These are phyloP conservation scores for Dusona sp. DNA, from an alignment of 2,888 invertebrate genomes.

Conservation along the genomic window DNA sequence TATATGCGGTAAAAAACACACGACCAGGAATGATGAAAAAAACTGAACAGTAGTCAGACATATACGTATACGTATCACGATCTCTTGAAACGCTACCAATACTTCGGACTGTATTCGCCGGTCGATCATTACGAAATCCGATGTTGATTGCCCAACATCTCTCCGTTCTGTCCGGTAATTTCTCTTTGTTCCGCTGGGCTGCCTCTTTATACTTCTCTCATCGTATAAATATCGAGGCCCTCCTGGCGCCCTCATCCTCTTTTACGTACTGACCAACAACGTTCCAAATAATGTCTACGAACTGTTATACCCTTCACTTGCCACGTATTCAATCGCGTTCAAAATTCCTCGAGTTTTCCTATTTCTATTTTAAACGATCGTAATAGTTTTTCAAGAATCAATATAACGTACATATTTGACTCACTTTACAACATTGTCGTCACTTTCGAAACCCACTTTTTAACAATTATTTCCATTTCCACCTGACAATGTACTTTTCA, in stretches of 20 bases:
- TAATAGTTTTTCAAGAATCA: neutral
- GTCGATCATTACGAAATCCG: slow-evolving; percentile 76
- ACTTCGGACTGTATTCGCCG: slow-evolving; percentile 59
- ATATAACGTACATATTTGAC: neutral
- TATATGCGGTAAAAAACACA: slow-evolving; percentile 20
- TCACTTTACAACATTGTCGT: neutral
- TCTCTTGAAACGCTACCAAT: slow-evolving; percentile 42
- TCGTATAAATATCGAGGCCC: slow-evolving; percentile 22
- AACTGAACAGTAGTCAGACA: slow-evolving; percentile 11
- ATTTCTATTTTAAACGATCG: slow-evolving; percentile 6
- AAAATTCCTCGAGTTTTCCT: slow-evolving; percentile 6
- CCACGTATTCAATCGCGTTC: neutral
- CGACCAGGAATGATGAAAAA: slow-evolving; percentile 21
- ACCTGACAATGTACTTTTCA: neutral
- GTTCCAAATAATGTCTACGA: slow-evolving; percentile 33
- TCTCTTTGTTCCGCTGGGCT: slow-evolving; percentile 81
- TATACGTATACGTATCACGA: slow-evolving; percentile 17
- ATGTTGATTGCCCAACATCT: slow-evolving; percentile 76
- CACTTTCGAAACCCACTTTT: neutral
- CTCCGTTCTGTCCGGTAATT: slow-evolving; percentile 77
- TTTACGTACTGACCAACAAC: slow-evolving; percentile 5
- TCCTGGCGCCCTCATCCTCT: slow-evolving; percentile 20
- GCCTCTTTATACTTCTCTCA: slow-evolving; percentile 65
- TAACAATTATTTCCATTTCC: neutral
- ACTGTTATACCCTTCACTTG: slow-evolving; percentile 5